A percentile compares a stretch with the other conserved stretches of the same genome.
Conservation (phyloP, 2,888 invertebrate species). For the Oxyscelio sp. region DNA sequence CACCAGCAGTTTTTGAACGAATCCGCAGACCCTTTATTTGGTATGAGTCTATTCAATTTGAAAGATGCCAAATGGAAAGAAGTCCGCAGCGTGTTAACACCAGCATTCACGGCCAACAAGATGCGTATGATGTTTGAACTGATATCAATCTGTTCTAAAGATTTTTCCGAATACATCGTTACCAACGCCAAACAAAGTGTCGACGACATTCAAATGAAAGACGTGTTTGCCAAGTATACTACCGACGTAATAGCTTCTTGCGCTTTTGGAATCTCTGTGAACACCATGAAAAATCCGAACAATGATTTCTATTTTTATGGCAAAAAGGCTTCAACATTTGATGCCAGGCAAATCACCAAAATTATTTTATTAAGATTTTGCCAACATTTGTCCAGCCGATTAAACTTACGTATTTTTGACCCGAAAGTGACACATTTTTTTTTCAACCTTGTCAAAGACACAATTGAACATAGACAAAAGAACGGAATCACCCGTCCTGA, state of each 20-base stretch:
- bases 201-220: constrained; percentile 6
- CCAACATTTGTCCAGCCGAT: constrained; percentile 54
- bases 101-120: constrained; percentile 90
- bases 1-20: constrained; percentile 73
- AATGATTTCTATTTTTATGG: constrained; percentile 85
- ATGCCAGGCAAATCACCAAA: constrained; percentile 56
- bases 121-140: constrained; percentile 89
- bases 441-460: constrained; percentile 49
- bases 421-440: constrained; percentile 69
- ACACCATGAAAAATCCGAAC: constrained; percentile 81
- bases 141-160: constrained; percentile 84
- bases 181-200: not conserved
- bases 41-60: constrained; percentile 68
- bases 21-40: constrained; percentile 71
- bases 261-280: constrained; percentile 88
- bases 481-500: constrained; percentile 79
- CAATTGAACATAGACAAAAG: constrained; percentile 70
- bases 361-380: constrained; percentile 45
- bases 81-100: constrained; percentile 89
- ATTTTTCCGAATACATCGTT: constrained; percentile 52
- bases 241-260: constrained; percentile 86
- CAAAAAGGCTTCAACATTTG: constrained; percentile 74
- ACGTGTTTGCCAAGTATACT: constrained; percentile 8
- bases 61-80: constrained; percentile 89
- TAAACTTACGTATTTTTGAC: constrained; percentile 65